A percentile compares a stretch with the other conserved stretches of the same genome.
Conservation (phyloP, 2,888 invertebrate species). For the Parnassius smintheus region DNA sequence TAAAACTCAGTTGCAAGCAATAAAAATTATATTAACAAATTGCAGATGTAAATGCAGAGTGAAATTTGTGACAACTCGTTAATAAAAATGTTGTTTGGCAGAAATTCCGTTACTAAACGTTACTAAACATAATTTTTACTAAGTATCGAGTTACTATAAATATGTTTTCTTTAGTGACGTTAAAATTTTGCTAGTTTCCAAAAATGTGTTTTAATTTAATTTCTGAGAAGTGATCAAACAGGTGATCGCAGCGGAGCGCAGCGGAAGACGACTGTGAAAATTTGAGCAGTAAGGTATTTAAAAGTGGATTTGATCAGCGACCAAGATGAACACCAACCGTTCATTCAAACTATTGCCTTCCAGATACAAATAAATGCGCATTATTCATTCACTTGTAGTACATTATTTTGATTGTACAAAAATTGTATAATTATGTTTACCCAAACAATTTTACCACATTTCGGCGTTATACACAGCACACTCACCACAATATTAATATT, state of each 20-base stretch:
- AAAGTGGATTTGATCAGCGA: constrained; percentile 16
- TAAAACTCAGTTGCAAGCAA: constrained; percentile 11
- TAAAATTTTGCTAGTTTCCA: constrained; percentile 17
- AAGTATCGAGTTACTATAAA: too few species aligned
- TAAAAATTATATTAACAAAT: constrained; percentile 16
- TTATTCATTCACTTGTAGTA: constrained; percentile 18
- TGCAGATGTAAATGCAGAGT: constrained; percentile 23
- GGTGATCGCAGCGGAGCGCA: constrained; percentile 59
- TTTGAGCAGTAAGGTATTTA: constrained; percentile 37
- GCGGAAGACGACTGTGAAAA: constrained; percentile 65
- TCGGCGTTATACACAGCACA: constrained; percentile 10
- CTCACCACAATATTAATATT: constrained; percentile 24
- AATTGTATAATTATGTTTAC: constrained; percentile 10
- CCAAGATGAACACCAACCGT: constrained; percentile 20
- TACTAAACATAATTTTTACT: too few species aligned
- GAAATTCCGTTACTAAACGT: too few species aligned
- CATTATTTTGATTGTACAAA: constrained; percentile 17
- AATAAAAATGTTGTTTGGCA: constrained; percentile 19
- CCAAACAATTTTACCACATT: constrained; percentile 8
- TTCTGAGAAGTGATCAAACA: constrained; percentile 27
- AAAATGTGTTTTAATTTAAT: constrained; percentile 23
- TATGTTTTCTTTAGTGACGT: too few species aligned
- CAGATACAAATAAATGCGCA: constrained; percentile 20
- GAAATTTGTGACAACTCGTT: constrained; percentile 13
- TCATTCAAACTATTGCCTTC: background rate